A percentile compares a stretch with the other conserved stretches of the same genome.
Evolutionary conservation across 2,113 vertebrate species (phyloP).

Genomic region (Charadrius vociferus): DNA sequence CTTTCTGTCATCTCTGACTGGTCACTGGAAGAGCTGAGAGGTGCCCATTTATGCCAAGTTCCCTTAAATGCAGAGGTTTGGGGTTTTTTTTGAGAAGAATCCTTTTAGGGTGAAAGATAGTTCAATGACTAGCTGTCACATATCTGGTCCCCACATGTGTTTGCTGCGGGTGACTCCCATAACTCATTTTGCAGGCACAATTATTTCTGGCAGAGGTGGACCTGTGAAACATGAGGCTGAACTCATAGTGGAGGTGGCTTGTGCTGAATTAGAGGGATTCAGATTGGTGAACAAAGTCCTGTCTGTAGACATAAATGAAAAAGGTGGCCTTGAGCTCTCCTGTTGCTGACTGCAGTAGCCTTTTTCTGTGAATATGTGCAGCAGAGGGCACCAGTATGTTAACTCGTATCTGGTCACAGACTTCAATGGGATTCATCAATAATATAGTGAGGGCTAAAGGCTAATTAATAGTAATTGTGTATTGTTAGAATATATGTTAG

Average conservation of each 20-base stretch:
- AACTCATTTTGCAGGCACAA: neutral
- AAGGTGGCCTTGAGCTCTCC: neutral
- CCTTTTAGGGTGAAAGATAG: neutral
- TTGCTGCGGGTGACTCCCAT: neutral
- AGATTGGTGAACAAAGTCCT: neutral
- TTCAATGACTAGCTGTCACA: neutral
- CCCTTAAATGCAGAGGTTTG: neutral
- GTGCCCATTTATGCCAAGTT: neutral
- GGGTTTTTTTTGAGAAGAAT: neutral
- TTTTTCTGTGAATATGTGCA: neutral
- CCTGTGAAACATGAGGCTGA: neutral
- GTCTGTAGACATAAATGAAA: neutral
- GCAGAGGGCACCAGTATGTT: neutral
- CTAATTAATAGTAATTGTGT: neutral
- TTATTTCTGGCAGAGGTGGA: neutral
- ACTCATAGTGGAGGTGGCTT: neutral
- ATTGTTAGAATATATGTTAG: neutral
- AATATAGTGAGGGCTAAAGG: neutral
- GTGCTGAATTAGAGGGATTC: neutral
- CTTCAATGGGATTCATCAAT: neutral
- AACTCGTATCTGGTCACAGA: neutral
- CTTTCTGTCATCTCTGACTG: neutral
- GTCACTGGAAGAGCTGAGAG: neutral
- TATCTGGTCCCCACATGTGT: accelerated
- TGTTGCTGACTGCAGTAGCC: neutral